Evolutionary conservation across 2,888 invertebrate species (phyloP).

Genomic region (Apotomis capreana): DNA sequence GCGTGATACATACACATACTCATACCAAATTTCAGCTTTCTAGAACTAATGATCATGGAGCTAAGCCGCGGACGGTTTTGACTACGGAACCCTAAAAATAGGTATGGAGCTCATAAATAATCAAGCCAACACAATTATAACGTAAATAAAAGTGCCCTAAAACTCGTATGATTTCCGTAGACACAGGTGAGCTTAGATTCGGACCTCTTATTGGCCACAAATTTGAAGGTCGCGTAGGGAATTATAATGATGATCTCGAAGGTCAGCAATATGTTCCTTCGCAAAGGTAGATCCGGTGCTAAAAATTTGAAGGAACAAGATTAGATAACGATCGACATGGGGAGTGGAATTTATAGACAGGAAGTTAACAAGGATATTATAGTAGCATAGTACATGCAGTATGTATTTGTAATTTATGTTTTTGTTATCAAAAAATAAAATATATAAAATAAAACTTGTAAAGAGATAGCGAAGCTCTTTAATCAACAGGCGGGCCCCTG

Average conservation of each 20-base stretch:
- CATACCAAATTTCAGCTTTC: too few species aligned
- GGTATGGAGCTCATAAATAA: not conserved
- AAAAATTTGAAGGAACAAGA: constrained; percentile 28
- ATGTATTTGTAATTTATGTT: too few species aligned
- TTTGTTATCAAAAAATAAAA: too few species aligned
- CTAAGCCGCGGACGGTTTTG: too few species aligned
- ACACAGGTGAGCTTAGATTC: constrained; percentile 31
- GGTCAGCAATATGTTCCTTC: constrained; percentile 30
- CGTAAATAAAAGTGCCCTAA: not conserved
- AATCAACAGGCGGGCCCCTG: too few species aligned
- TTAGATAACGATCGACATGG: constrained; percentile 39
- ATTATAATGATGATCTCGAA: constrained; percentile 30
- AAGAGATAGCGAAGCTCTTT: not conserved
- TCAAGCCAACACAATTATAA: not conserved
- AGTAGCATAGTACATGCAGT: constrained; percentile 3
- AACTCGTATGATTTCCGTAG: not conserved
- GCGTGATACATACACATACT: too few species aligned
- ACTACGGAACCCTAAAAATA: too few species aligned
- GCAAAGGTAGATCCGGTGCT: constrained; percentile 30
- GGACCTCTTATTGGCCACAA: constrained; percentile 27
- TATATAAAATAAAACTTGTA: not conserved
- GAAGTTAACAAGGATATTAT: constrained; percentile 34
- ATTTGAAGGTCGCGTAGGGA: constrained; percentile 30
- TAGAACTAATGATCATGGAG: too few species aligned
- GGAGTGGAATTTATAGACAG: constrained; percentile 34